A percentile compares a stretch with the other conserved stretches of the same genome.
Evolutionary conservation across 2,888 invertebrate genomes (phyloP).

Genomic region (Nephrocerus scutellatus): DNA sequence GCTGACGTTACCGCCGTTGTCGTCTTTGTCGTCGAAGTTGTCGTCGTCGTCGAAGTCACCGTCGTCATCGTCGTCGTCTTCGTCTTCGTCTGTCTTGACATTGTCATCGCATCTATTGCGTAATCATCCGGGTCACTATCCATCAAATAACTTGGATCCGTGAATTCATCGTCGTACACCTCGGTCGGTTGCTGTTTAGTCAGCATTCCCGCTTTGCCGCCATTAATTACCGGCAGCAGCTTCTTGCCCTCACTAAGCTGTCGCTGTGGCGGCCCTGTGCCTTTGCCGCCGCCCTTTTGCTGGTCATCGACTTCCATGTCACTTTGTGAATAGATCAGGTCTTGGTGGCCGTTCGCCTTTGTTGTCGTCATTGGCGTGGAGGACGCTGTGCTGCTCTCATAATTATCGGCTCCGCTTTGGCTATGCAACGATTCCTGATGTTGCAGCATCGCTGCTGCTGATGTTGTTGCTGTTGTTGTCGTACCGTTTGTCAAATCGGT

Average conservation of each 20-base stretch:
- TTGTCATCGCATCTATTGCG: conserved; percentile 33
- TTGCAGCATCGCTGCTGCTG: conserved; percentile 12
- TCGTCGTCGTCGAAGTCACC: conserved; percentile 6
- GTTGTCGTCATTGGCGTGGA: conserved; percentile 12
- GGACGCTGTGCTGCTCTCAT: conserved; percentile 31
- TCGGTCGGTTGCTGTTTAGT: conserved; percentile 45
- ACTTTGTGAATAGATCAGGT: conserved; percentile 5
- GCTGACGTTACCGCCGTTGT: neutral
- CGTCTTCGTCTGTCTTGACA: conserved; percentile 25
- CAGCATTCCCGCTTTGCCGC: conserved; percentile 33
- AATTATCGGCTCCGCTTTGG: conserved; percentile 30
- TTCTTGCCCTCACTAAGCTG: conserved; percentile 21
- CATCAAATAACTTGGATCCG: conserved; percentile 34
- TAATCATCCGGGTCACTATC: conserved; percentile 44
- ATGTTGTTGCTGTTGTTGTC: conserved; percentile 12
- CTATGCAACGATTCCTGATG: conserved; percentile 20
- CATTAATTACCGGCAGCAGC: conserved; percentile 41
- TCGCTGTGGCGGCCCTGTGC: conserved; percentile 14
- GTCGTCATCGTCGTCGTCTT: conserved; percentile 23
- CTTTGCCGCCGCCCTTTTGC: conserved; percentile 19
- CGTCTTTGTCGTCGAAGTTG: conserved; percentile 7
- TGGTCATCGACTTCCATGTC: conserved; percentile 1
- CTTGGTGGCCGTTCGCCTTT: conserved; percentile 12
- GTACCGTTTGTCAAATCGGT: neutral
- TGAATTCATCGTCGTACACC: conserved; percentile 35